These are phyloP conservation scores for Megaustenia siamemsis DNA, from an alignment of 2,888 invertebrate species.

Conservation along the genomic window DNA sequence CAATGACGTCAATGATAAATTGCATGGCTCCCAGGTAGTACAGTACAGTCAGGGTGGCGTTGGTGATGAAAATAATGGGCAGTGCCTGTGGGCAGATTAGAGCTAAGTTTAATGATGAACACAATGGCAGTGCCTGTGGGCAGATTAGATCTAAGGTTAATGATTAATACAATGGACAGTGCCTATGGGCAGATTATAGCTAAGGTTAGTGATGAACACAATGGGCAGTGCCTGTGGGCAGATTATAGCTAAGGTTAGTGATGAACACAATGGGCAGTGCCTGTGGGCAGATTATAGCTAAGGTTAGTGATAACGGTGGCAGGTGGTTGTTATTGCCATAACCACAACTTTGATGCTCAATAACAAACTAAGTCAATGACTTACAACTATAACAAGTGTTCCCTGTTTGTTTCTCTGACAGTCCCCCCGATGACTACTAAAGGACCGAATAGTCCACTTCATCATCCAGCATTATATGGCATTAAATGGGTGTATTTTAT, in stretches of 20 bases:
- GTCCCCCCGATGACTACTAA: too few relatives aligned
- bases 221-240: slow-evolving; percentile 85
- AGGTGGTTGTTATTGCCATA: too few relatives aligned
- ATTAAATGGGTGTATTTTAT: too few relatives aligned
- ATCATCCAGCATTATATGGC: too few relatives aligned
- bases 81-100: slow-evolving; percentile 82
- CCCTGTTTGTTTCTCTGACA: too few relatives aligned
- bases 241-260: slow-evolving; percentile 77
- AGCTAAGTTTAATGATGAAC: not conserved
- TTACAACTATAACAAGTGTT: too few relatives aligned
- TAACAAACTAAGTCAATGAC: too few relatives aligned
- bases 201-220: slow-evolving; percentile 91
- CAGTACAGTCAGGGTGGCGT: slow-evolving; percentile 91
- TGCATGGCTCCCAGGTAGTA: slow-evolving; percentile 93
- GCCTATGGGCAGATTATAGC: too few relatives aligned
- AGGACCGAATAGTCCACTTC: too few relatives aligned
- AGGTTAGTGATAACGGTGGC: too few relatives aligned
- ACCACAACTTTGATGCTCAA: too few relatives aligned
- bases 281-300: slow-evolving; percentile 64
- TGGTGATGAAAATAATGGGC: slow-evolving; percentile 94
- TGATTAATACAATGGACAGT: too few relatives aligned
- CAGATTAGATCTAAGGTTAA: not conserved
- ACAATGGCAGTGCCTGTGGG: not conserved
- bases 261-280: slow-evolving; percentile 93
- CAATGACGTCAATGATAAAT: slow-evolving; percentile 86